Conservation (phyloP, 1,140 invertebrate genomes). For the Stratiolaelaps scimitus region DNA sequence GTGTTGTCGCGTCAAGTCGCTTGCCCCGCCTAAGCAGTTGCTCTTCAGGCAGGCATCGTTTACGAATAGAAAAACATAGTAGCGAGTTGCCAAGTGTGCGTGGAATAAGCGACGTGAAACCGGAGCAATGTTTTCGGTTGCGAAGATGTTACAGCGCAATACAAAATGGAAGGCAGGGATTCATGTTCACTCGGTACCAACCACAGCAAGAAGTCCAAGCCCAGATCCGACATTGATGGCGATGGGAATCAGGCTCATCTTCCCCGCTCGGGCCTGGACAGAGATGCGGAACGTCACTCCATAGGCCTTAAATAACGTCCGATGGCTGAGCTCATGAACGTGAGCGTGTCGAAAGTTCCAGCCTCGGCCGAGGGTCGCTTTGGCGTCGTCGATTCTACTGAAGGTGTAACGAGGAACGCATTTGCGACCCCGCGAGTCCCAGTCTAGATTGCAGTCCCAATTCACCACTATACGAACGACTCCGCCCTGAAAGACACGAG, state of each 20-base stretch:
- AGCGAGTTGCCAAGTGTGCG: too few species aligned
- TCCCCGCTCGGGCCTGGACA: constrained; percentile 45
- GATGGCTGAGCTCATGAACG: constrained; percentile 40
- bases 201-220: constrained; percentile 45
- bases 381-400: constrained; percentile 41
- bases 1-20: too few species aligned
- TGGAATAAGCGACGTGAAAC: too few species aligned
- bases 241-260: constrained; percentile 45
- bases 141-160: too few species aligned
- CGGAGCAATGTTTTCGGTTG: too few species aligned
- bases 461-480: constrained; percentile 45
- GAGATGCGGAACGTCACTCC: constrained; percentile 46
- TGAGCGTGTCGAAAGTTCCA: constrained; percentile 49
- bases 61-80: too few species aligned
- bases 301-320: constrained; percentile 47
- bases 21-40: too few species aligned
- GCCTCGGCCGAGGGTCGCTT: constrained; percentile 38
- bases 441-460: constrained; percentile 49
- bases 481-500: constrained; percentile 40
- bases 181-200: constrained; percentile 39
- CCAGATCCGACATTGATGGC: constrained; percentile 47
- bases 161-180: too few species aligned
- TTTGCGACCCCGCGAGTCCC: constrained; percentile 38
- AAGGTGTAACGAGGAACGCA: constrained; percentile 47
- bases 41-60: too few species aligned